phyloP scores from a whole-genome alignment of 2,797 vertebrate genomes.

The Gymnoscopelus braueri region DNA sequence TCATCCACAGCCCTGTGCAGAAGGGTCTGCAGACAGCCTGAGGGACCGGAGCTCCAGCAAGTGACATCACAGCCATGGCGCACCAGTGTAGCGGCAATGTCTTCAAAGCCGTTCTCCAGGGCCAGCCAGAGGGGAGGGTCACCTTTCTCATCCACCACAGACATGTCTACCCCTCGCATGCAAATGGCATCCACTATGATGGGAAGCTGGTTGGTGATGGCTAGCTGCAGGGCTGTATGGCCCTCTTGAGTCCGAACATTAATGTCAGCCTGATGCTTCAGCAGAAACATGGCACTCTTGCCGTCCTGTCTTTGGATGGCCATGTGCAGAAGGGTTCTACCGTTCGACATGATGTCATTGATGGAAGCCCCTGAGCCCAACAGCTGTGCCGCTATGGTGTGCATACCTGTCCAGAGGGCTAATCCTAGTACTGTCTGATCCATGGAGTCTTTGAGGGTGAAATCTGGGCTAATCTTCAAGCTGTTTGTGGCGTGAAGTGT shows the following conservation, averaged over 20 bases:
- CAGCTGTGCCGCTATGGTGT: constrained; percentile 96
- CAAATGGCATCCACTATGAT: constrained; percentile 97
- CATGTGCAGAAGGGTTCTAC: constrained; percentile 96
- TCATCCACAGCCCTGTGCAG: constrained; percentile 95
- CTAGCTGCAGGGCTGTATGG: constrained; percentile 95
- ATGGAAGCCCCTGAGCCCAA: constrained; percentile 96
- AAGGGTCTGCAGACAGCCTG: constrained; percentile 93
- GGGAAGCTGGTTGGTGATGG: constrained; percentile 95
- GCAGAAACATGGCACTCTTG: constrained; percentile 94
- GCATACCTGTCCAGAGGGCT: constrained; percentile 98
- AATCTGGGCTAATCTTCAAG: constrained; percentile 98
- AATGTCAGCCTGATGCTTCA: constrained; percentile 98
- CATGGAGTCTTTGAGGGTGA: constrained; percentile 95
- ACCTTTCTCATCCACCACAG: constrained; percentile 93
- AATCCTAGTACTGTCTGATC: constrained; percentile 96
- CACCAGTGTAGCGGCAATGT: constrained; percentile 97
- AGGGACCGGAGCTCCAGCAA: constrained; percentile 91
- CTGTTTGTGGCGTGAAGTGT: constrained; percentile 93
- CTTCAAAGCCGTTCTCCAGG: constrained; percentile 89
- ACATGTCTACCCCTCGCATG: constrained; percentile 97
- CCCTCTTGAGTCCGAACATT: constrained; percentile 94
- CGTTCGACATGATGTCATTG: constrained; percentile 95
- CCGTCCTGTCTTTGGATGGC: constrained; percentile 96
- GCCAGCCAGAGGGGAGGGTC: constrained; percentile 96
- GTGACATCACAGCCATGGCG: constrained; percentile 97